Conservation (phyloP, 2,113 vertebrate genomes). For the Paradisaea rubra region DNA sequence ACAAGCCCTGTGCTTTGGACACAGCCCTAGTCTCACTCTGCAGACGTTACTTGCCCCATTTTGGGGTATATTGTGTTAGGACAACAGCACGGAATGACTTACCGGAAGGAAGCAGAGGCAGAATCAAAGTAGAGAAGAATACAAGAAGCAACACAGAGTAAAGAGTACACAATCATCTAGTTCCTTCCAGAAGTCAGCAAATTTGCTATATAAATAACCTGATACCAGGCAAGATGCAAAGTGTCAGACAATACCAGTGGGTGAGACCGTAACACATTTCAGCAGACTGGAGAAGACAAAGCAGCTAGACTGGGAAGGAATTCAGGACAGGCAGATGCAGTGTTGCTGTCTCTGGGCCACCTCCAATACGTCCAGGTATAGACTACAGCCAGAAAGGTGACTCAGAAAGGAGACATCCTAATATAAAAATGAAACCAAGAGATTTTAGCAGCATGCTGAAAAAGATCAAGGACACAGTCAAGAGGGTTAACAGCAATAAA, state of each 20-base stretch:
- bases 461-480: background rate
- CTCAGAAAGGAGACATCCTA: background rate
- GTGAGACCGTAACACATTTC: background rate
- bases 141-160: background rate
- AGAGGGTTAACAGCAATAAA: background rate
- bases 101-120: background rate
- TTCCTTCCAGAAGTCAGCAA: background rate
- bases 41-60: background rate
- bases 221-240: background rate
- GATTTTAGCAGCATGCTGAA: background rate
- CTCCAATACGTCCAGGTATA: background rate
- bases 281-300: background rate
- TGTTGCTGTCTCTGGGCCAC: background rate
- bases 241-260: slow-evolving; percentile 12
- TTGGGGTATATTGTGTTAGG: background rate
- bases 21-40: background rate
- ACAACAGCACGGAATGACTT: background rate
- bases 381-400: background rate
- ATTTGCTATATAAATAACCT: background rate
- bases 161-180: background rate
- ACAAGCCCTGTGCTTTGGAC: background rate
- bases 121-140: background rate
- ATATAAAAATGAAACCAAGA: background rate
- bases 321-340: background rate
- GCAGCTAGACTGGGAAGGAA: background rate